Base-by-base conservation (phyloP, 2,888 invertebrate genomes). In the Imbricaverruca yamaguchii region DNA sequence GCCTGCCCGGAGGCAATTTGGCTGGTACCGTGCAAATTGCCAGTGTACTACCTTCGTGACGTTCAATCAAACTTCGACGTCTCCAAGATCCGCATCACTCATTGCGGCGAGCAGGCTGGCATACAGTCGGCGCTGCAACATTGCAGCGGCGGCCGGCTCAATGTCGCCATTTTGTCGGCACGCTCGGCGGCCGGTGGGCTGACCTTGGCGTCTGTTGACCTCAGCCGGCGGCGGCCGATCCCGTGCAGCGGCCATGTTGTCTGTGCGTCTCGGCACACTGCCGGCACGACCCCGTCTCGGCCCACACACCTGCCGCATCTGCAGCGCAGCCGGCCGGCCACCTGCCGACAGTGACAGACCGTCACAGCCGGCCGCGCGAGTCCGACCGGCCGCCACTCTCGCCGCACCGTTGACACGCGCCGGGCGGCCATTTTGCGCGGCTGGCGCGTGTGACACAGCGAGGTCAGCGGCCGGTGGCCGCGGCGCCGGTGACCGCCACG, bases 121-220 rank as follows among this genome's bases (percentile, higher is more conserved):
- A 39, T 39, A 4, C 39, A 39, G 39, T 4, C 39, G 39, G 39
- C 39, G 39, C 39, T 39, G 39, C 39, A 39, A 39, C 4, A 4
- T 39, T 39, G 39, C 39, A 39, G 39, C 39, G 61, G 15, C 61
- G 18, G 23, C n/a, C 67, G 67, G 23, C 25, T 13, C 4, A 25
- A n/a, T 67, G 67, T 67, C 67, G 67, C 67, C 67, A 67, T 67
- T 67, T 67, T 67, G 67, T 67, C 67, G 67, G 67, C 67, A 61
- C n/a, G 67, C 67, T 25, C 67, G 25, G 25, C 25, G 67, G 12
- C 67, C 67, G 67, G 67, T 67, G 67, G 67, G 67, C 67, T 67
- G 67, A 67, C 67, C 67, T 67, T 67, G 67, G 25, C 10, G 67
- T n/a, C n/a, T 67, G 67, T 67, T 67, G 67, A 67, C 67, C 67